phyloP scores from a whole-genome alignment of 2,113 vertebrate genomes.

The Acrocephalus kingi region DNA sequence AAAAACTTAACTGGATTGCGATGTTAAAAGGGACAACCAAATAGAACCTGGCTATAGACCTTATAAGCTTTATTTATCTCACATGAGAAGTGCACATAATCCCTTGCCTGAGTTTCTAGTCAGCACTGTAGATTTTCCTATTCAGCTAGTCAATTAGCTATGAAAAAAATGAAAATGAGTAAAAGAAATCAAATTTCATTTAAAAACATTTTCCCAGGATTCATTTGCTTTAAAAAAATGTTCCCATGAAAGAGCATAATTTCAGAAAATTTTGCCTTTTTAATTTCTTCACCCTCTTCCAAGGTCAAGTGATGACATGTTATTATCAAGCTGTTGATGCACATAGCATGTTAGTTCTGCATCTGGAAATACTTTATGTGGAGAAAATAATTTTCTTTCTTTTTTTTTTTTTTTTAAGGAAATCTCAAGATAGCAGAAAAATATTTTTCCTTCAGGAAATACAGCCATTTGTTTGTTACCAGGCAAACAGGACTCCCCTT shows the following conservation, averaged over 20 bases:
- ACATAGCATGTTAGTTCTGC: conserved; percentile 27
- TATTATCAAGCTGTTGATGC: conserved; percentile 53
- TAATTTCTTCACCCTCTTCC: background rate
- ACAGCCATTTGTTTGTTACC: conserved; percentile 19
- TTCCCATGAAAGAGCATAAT: conserved; percentile 54
- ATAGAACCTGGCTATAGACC: conserved; percentile 35
- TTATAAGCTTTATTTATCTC: conserved; percentile 55
- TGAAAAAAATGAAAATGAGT: conserved; percentile 61
- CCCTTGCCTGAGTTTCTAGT: conserved; percentile 39
- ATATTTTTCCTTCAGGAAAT: conserved; percentile 37
- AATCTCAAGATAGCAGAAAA: conserved; percentile 12
- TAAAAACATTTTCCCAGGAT: conserved; percentile 45
- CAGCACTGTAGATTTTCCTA: conserved; percentile 50
- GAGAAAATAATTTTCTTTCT: background rate
- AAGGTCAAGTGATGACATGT: conserved; percentile 53
- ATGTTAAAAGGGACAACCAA: conserved; percentile 48
- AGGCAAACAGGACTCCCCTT: conserved; percentile 7
- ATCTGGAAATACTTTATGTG: conserved; percentile 53
- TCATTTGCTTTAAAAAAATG: conserved; percentile 60
- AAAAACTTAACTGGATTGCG: conserved; percentile 3
- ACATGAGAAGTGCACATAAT: conserved; percentile 48
- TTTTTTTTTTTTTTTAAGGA: background rate
- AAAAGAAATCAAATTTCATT: conserved; percentile 54
- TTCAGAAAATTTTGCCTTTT: conserved; percentile 58
- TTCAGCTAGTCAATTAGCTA: conserved; percentile 64